Percentiles rank a stretch among this genome's conserved stretches.
Conservation (phyloP, 1,140 invertebrate species). For the Drosophila dunni region DNA sequence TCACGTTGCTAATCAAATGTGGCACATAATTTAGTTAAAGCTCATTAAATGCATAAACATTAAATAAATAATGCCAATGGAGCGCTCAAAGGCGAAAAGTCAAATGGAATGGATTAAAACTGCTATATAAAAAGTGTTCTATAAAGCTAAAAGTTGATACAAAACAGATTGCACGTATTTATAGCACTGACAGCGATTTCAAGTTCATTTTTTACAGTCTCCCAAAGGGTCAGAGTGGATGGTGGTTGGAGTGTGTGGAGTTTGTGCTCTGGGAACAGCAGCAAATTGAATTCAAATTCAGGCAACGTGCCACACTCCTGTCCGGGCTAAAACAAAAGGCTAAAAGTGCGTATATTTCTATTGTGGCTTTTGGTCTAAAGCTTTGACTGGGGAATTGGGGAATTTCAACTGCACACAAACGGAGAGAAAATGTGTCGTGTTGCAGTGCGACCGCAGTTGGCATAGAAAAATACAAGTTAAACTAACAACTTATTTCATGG, state of each 20-base stretch:
- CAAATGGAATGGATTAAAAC: too few relatives aligned
- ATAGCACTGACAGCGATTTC: constrained; percentile 43
- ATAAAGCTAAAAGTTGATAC: not conserved
- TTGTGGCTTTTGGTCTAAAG: constrained; percentile 11
- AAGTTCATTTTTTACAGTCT: constrained; percentile 61
- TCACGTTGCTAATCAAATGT: constrained; percentile 36
- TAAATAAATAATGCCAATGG: constrained; percentile 6
- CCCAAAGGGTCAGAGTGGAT: constrained; percentile 59
- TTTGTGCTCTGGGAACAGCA: constrained; percentile 51
- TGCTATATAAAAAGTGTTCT: not conserved
- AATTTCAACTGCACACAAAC: constrained; percentile 27
- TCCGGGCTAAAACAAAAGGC: constrained; percentile 14
- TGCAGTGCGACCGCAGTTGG: constrained; percentile 49
- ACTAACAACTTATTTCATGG: constrained; percentile 47
- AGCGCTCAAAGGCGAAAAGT: not conserved
- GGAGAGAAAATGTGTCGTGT: constrained; percentile 31
- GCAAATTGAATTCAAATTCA: constrained; percentile 78
- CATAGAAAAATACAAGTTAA: constrained; percentile 21
- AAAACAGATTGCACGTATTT: constrained; percentile 31
- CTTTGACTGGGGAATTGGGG: constrained; percentile 34
- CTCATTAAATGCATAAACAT: constrained; percentile 44
- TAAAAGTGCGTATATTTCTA: not conserved
- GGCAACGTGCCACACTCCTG: constrained; percentile 60
- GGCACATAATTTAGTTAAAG: constrained; percentile 31
- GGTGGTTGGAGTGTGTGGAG: not conserved